These are phyloP conservation scores for Notolepis coatsorum DNA, from an alignment of 2,797 vertebrate genomes.

Conservation along the genomic window DNA sequence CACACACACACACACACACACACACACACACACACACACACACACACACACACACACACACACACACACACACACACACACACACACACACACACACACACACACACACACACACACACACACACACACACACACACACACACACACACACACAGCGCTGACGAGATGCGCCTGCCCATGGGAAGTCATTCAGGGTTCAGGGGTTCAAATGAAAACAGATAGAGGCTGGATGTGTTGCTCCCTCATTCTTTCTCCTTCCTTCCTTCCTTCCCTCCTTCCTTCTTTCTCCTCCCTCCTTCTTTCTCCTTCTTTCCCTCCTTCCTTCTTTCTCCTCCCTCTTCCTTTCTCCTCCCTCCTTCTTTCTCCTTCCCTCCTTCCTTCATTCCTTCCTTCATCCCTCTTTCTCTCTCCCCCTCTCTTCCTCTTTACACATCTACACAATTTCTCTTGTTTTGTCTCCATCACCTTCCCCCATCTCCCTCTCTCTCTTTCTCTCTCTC, in stretches of 20 bases:
- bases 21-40: conserved; percentile 21
- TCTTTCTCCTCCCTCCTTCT: conserved; percentile 25
- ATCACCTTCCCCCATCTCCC: too few relatives aligned
- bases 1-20: conserved; percentile 9
- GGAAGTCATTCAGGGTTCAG: conserved; percentile 74
- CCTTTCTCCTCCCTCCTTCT: not conserved
- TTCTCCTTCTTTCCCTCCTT: not conserved
- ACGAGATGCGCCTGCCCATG: conserved; percentile 62
- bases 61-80: not conserved
- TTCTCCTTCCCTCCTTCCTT: conserved; percentile 19
- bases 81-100: not conserved
- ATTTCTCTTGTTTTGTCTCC: too few relatives aligned
- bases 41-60: conserved; percentile 31
- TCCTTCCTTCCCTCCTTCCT: not conserved
- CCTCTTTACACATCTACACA: too few relatives aligned
- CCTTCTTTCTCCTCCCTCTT: too few relatives aligned
- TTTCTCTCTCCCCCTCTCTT: not conserved
- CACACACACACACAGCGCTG: conserved; percentile 50
- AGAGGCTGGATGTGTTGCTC: conserved; percentile 46
- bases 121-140: conserved; percentile 25
- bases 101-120: conserved; percentile 8
- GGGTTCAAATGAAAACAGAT: conserved; percentile 73
- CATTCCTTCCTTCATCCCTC: conserved; percentile 8
- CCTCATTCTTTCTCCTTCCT: conserved; percentile 23
- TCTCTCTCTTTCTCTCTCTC: conserved; percentile 37